Conservation (phyloP, 2,797 vertebrate genomes). For the Amphiprion clarkii region DNA sequence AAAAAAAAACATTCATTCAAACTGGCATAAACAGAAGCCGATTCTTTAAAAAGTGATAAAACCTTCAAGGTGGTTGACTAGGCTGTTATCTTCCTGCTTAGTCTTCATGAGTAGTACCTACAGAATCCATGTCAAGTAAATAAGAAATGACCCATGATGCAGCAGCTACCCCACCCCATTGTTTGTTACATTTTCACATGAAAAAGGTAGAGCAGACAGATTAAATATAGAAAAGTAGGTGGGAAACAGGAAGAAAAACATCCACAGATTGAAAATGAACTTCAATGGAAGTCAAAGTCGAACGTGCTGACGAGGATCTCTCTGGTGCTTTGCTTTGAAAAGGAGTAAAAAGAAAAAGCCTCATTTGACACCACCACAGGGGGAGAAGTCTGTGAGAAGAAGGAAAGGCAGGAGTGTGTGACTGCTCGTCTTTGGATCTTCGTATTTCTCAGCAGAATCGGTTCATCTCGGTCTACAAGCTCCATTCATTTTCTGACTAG, state of each 20-base stretch:
- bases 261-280: conserved; percentile 23
- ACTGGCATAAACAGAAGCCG: neutral
- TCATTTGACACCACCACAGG: conserved; percentile 26
- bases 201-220: neutral
- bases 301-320: conserved; percentile 40
- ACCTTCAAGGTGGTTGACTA: neutral
- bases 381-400: conserved; percentile 15
- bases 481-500: conserved; percentile 26
- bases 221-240: neutral
- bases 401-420: conserved; percentile 4
- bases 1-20: neutral
- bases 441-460: conserved; percentile 30
- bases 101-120: neutral
- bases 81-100: neutral
- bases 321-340: conserved; percentile 41
- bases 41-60: neutral
- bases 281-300: conserved; percentile 37
- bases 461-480: conserved; percentile 16
- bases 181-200: neutral
- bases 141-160: neutral
- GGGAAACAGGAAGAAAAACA: conserved; percentile 9
- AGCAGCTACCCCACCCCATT: conserved; percentile 1
- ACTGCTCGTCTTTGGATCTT: conserved; percentile 28
- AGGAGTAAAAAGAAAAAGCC: conserved; percentile 29
- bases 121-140: neutral